Evolutionary conservation across 2,113 vertebrate species (phyloP).

Genomic region (Oreochromis niloticus): DNA sequence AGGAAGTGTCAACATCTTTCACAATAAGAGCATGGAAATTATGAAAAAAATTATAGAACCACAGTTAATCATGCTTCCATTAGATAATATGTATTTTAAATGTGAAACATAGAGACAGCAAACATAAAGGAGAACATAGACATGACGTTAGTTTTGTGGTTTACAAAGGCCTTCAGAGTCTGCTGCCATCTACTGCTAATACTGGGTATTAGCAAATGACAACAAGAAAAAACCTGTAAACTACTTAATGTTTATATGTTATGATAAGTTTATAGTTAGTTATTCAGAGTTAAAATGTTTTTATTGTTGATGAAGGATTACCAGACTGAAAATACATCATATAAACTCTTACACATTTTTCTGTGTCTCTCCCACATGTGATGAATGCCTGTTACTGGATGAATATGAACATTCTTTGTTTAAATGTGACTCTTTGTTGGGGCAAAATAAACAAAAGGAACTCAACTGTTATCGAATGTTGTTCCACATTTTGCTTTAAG

Average conservation of each 20-base stretch:
- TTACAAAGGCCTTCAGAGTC: background rate
- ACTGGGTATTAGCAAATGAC: accelerated
- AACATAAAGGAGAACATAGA: accelerated
- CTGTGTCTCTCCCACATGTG: background rate
- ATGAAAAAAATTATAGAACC: background rate
- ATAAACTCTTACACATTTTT: background rate
- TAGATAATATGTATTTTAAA: accelerated
- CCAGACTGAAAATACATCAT: background rate
- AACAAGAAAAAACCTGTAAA: background rate
- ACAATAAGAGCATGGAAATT: background rate
- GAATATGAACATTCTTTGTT: background rate
- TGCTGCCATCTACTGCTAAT: background rate
- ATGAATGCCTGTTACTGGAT: background rate
- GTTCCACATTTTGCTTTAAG: background rate
- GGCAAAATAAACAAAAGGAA: background rate
- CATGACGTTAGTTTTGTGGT: background rate
- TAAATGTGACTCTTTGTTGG: background rate
- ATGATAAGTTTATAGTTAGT: accelerated
- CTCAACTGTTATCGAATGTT: accelerated
- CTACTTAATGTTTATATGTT: background rate
- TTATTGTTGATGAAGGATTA: background rate
- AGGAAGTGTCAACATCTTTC: background rate
- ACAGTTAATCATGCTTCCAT: background rate
- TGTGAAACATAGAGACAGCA: accelerated
- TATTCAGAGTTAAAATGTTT: background rate